A percentile compares a stretch with the other conserved stretches of the same genome.
These are phyloP conservation scores for Geotrupes spiniger DNA, from an alignment of 2,888 invertebrate genomes.

Conservation along the genomic window DNA sequence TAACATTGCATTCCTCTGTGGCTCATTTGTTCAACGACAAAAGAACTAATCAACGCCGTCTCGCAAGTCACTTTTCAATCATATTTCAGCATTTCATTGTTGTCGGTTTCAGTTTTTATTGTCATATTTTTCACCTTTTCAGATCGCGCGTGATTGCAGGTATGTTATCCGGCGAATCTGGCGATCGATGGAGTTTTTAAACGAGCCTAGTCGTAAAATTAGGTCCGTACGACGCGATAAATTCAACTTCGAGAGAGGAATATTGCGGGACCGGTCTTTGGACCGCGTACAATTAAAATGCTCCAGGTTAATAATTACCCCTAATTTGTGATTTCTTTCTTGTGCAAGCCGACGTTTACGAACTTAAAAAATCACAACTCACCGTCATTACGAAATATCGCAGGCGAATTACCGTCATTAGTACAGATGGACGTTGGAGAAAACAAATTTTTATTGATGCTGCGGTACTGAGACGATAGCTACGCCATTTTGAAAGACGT, in stretches of 20 bases:
- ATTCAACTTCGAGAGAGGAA: neutral
- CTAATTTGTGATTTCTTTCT: slow-evolving; percentile 4
- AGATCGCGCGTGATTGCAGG: slow-evolving; percentile 17
- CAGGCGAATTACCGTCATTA: neutral
- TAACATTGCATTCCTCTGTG: slow-evolving; percentile 22
- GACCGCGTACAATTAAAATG: slow-evolving; percentile 1
- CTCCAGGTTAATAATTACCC: slow-evolving; percentile 3
- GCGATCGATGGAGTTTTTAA: too few species aligned
- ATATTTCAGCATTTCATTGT: slow-evolving; percentile 21
- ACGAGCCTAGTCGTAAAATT: too few species aligned
- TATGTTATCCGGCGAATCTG: slow-evolving; percentile 7
- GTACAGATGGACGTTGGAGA: too few species aligned
- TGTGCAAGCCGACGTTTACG: neutral
- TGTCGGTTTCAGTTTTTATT: neutral
- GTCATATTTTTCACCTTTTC: slow-evolving; percentile 11
- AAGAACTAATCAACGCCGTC: slow-evolving; percentile 35
- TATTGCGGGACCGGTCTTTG: slow-evolving; percentile 2
- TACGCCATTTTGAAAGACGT: too few species aligned
- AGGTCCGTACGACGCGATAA: too few species aligned
- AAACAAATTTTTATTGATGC: too few species aligned
- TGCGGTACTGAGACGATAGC: too few species aligned
- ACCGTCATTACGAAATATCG: neutral
- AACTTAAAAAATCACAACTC: slow-evolving; percentile 2
- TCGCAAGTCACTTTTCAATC: slow-evolving; percentile 40
- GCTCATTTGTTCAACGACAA: slow-evolving; percentile 33